Conservation (phyloP, 2,797 vertebrate genomes). For the Hypotaenidia okinawae region DNA sequence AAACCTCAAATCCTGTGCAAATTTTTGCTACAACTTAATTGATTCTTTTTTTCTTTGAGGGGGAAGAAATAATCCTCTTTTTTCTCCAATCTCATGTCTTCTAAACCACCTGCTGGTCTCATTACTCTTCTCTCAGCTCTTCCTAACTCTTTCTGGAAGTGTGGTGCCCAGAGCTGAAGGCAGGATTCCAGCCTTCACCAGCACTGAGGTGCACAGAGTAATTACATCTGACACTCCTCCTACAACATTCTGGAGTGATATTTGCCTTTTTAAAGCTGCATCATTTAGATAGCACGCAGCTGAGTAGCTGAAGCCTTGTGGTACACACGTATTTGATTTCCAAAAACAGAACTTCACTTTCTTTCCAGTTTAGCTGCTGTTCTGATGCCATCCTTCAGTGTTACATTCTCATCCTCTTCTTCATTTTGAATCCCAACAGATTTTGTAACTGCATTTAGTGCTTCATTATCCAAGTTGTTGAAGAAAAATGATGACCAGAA, state of each 20-base stretch:
- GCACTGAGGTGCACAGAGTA: not conserved
- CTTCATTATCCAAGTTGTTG: not conserved
- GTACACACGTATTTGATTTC: not conserved
- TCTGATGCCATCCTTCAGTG: not conserved
- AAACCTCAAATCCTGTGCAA: not conserved
- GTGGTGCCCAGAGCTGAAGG: not conserved
- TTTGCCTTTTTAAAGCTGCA: constrained; percentile 21
- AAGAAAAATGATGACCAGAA: not conserved
- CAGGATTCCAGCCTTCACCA: constrained; percentile 26
- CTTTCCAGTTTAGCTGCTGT: not conserved
- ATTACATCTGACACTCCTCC: constrained; percentile 4
- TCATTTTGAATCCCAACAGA: not conserved
- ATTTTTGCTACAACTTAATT: not conserved
- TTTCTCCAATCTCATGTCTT: not conserved
- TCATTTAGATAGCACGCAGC: not conserved
- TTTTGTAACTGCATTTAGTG: not conserved
- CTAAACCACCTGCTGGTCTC: constrained; percentile 17
- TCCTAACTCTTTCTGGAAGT: not conserved
- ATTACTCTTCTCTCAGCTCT: not conserved
- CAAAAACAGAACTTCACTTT: not conserved
- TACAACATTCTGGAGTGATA: not conserved
- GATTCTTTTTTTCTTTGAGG: not conserved
- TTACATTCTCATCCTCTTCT: not conserved
- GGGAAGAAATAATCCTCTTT: not conserved
- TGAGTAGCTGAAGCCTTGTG: not conserved